Evolutionary conservation across 2,797 vertebrate genomes (phyloP).

Genomic region (Lutjanus argentimaculatus): DNA sequence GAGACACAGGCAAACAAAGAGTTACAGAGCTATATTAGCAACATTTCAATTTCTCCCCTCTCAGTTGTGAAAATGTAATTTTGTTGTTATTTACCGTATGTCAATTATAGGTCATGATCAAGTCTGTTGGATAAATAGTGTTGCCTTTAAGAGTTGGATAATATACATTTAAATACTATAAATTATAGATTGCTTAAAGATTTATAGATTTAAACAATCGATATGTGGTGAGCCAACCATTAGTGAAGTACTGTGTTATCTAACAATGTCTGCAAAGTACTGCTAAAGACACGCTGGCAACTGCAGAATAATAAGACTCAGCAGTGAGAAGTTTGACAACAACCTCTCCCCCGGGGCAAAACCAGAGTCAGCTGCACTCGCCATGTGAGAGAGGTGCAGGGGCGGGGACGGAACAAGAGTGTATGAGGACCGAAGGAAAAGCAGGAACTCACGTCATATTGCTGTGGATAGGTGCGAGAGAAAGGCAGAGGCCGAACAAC

Average conservation of each 20-base stretch:
- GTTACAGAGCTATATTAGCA: not conserved
- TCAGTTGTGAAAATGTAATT: not conserved
- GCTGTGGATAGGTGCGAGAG: conserved; percentile 96
- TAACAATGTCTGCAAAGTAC: not conserved
- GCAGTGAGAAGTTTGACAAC: not conserved
- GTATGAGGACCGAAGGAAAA: not conserved
- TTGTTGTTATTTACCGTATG: not conserved
- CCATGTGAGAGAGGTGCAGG: conserved; percentile 35
- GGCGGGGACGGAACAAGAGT: not conserved
- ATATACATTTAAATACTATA: not conserved
- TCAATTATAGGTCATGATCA: not conserved
- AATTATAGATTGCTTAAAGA: too few species aligned
- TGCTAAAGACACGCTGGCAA: not conserved
- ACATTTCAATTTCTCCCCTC: not conserved
- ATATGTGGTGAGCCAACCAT: not conserved
- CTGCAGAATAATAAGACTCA: not conserved
- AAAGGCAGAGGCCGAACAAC: conserved; percentile 96
- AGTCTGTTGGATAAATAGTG: not conserved
- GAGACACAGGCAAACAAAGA: not conserved
- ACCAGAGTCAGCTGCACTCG: conserved; percentile 33
- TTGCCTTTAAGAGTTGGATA: not conserved
- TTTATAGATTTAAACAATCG: too few species aligned
- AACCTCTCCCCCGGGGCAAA: conserved; percentile 17
- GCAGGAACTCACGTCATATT: conserved; percentile 93
- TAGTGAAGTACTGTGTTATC: not conserved